Evolutionary conservation across 2,797 vertebrate species (phyloP), one percentile per base, ranked within the genome.

Genomic region (Tokudaia tokunoshimensis): DNA sequence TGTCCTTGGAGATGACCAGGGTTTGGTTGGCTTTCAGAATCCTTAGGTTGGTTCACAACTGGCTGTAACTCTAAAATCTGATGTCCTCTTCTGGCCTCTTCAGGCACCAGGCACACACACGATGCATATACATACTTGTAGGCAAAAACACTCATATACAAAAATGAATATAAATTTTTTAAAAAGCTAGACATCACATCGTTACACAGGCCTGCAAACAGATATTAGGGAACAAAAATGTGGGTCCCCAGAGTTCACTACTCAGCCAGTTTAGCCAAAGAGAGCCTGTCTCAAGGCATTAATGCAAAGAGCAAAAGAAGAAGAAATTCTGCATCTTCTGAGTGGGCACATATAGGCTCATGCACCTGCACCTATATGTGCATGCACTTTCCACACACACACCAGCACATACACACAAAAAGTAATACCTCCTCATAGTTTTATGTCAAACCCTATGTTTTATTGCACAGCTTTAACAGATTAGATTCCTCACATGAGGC

Each of bases 391-490:
- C 10, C 41, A 84, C 61, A 67, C 63, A 67, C 31, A 67, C 14
- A 44, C 59, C 37, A 31, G 3, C 57, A 29, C 37, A 84, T 26
- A 84, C 17, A 65, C 41, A 63, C 31, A 63, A 37, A 84, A 34
- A 6, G 14, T 15, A 34, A 67, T 29, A 31, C 29, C 31, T 34
- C 31, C 50, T 88, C 89, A 81, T 67, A 34, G 55, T 80, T 96
- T 96, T 70, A 61, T 89, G 44, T 91, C 50, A 95, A 90, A 61
- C 84, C 31, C 55, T 92, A 52, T 24, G 78, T 61, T 41, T n/a
- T 34, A 74, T 14, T 22, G 11, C 29, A 63, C 59, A 85, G 44
- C 24, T 84, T 47, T 84, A 84, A 12, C 17, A 24, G 15, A 34
- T 61, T 83, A 11, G 57, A 31, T 31, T 63, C 14, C 24, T 63